phyloP scores from a whole-genome alignment of 2,888 invertebrate species.

The Lasioglossum pauxillum region DNA sequence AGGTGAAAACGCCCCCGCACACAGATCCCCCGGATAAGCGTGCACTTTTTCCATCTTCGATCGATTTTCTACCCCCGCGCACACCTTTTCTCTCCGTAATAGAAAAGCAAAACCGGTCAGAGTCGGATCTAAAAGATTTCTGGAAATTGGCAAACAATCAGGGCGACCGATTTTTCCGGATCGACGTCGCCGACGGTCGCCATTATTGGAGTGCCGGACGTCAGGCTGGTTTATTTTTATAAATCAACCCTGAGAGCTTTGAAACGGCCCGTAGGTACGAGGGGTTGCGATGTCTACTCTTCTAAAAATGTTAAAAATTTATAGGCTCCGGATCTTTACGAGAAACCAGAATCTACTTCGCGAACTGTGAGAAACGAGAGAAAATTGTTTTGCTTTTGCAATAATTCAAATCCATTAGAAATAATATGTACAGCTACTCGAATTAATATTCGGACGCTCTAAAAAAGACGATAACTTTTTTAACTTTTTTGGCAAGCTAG shows the following conservation, averaged over 20 bases:
- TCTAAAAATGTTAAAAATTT: background rate
- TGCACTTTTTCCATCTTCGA: background rate
- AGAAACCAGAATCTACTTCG: background rate
- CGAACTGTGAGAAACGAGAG: background rate
- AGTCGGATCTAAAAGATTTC: slow-evolving; percentile 26
- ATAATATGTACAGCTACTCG: background rate
- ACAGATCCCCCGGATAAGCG: background rate
- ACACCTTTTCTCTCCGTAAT: background rate
- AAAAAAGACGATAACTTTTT: too few relatives aligned
- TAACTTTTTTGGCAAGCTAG: too few relatives aligned
- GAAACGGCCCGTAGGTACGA: background rate
- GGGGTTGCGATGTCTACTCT: background rate
- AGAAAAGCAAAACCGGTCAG: slow-evolving; percentile 1
- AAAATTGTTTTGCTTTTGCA: background rate
- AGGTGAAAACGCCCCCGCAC: background rate
- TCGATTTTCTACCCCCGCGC: background rate
- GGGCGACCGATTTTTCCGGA: slow-evolving; percentile 14
- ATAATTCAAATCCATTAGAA: background rate
- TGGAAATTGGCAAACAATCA: slow-evolving; percentile 16
- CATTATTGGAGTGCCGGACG: background rate
- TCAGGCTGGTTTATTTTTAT: background rate
- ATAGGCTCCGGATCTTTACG: background rate
- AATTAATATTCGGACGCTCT: too few relatives aligned
- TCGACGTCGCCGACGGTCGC: background rate
- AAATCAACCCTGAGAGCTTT: background rate